phyloP scores from a whole-genome alignment of 2,113 vertebrate species.

The Dunckerocampus dactyliophorus region DNA sequence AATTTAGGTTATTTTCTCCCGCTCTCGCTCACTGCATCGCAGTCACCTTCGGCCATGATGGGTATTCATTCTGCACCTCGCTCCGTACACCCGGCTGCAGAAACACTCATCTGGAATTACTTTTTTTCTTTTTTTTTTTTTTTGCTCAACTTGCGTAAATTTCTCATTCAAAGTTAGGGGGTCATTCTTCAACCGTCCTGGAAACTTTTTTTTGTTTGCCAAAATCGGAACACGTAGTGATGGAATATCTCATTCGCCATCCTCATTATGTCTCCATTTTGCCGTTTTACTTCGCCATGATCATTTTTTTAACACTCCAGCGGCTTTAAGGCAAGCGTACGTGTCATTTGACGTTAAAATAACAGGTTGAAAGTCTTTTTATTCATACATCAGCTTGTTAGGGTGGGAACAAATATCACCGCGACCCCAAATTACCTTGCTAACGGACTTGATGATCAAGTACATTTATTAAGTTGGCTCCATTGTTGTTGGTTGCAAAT shows the following conservation, averaged over 20 bases:
- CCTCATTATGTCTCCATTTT: not conserved
- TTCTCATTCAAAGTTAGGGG: constrained; percentile 1
- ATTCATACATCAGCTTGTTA: too few relatives aligned
- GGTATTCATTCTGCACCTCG: constrained; percentile 38
- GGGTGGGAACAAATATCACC: too few relatives aligned
- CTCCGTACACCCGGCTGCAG: constrained; percentile 7
- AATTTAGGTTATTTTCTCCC: constrained; percentile 76
- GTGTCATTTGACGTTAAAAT: too few relatives aligned
- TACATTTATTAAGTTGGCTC: too few relatives aligned
- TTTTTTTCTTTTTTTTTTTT: constrained; percentile 11
- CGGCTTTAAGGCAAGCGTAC: too few relatives aligned
- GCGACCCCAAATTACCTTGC: too few relatives aligned
- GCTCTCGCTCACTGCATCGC: constrained; percentile 63
- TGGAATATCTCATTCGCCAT: not conserved
- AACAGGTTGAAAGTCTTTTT: too few relatives aligned
- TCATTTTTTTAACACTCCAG: too few relatives aligned
- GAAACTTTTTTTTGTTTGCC: not conserved
- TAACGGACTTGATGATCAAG: too few relatives aligned
- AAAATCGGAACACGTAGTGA: constrained; percentile 3
- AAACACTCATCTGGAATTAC: constrained; percentile 23
- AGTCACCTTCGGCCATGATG: constrained; percentile 49
- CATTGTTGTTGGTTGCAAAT: too few relatives aligned
- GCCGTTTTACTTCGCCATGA: too few relatives aligned
- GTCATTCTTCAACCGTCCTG: not conserved
- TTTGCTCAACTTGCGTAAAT: constrained; percentile 10